Evolutionary conservation across 2,113 vertebrate species (phyloP), one percentile per base, ranked within the genome.

Genomic region (Plotosus lineatus): DNA sequence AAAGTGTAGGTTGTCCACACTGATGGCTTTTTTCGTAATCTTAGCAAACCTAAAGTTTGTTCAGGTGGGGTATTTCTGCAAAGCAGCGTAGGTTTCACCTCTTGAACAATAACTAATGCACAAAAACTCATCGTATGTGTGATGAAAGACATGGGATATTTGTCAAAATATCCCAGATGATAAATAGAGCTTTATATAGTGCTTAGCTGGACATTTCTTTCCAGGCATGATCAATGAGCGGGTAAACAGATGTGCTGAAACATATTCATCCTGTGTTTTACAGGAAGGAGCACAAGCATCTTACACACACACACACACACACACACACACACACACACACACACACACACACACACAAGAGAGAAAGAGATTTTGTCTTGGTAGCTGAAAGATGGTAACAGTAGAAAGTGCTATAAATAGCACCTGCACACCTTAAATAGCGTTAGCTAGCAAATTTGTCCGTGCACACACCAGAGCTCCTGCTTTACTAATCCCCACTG

Each of bases 341-440:
- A 56, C 53, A 55, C 53, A 53, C 51, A 78, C 65, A 73, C 31
- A 40, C 23, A 66, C 19, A 19, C n/a, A 36, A 72, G 42, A 46
- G 40, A 75, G 77, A 56, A 4, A 17, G 56, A 28, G 44, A 31
- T 72, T 55, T 55, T 28, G 36, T 82, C 78, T 85, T 73, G 50
- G 77, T 81, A 84, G 86, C 81, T 87, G 80, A 86, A 89, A 88
- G 84, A 86, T 83, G 84, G 90, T 87, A 91, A 91, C 86, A 78
- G 89, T 87, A 86, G 88, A 90, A 91, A 65, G 38, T 55, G 88
- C 89, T 92, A 94, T 92, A 89, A 92, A 92, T 94, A 94, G 90
- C 78, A 84, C 89, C 82, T 75, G 83, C 83, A 82, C 44, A 85
- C 90, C 83, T 84, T 89, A 92, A 91, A 92, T 92, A 91, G 91